Evolutionary conservation across 2,113 vertebrate species (phyloP), one percentile per base, ranked within the genome.

Genomic region (Nesogale talazaci): DNA sequence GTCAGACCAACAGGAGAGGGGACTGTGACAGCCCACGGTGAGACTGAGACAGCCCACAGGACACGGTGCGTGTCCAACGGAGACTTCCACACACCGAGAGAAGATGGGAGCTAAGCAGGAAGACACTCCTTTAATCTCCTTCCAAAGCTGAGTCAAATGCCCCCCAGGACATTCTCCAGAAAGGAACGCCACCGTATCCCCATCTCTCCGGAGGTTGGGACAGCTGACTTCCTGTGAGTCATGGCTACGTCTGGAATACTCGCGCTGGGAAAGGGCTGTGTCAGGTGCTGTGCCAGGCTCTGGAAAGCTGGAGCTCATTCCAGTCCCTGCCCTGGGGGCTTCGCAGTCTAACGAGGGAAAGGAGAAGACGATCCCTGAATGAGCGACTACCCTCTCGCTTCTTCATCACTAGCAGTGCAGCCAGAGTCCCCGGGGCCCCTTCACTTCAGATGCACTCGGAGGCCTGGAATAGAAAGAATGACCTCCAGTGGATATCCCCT

Each of bases 91-190:
- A 79, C 88, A 27, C 29, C 7, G 16, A 90, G 56, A 84, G 74
- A 72, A 15, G 14, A 63, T 5, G 23, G 36, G 79, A 89, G 65
- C 31, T 67, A 46, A 34, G 7, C 22, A 56, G 40, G 84, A 85
- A 94, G 88, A 92, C 57, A 88, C 17, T 22, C 80, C 72, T 88
- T 75, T 40, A 74, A 11, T 89, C 70, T 38, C 76, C 90, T 67
- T 34, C 79, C 80, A 75, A 75, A 86, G 83, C 36, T 93, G 65
- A 81, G 88, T 93, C 67, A 59, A 93, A 85, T 63, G 82, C 38
- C 79, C 88, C 76, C 52, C 65, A 63, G 85, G 88, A 72, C 36
- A 16, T 5, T 69, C 31, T 52, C 88, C 38, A 22, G 31, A 59
- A 65, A 70, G 59, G 59, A 38, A 9, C 10, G 3, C 15, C 57